Percentiles rank a stretch among this genome's conserved stretches.
These are phyloP conservation scores for Magallana angulata DNA, from an alignment of 1,140 invertebrate species.

Conservation along the genomic window DNA sequence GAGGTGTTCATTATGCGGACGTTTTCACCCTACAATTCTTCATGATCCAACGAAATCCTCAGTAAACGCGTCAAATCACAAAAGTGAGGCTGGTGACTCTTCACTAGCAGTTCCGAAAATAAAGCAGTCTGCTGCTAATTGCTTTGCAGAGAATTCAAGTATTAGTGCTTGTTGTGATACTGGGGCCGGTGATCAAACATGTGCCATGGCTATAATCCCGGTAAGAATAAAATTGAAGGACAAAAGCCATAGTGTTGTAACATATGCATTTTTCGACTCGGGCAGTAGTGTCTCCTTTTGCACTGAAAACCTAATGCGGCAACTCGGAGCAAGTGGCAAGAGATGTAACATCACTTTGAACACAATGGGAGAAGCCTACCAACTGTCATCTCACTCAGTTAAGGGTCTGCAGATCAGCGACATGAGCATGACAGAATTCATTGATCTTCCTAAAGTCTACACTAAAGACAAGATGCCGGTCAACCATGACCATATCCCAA, in stretches of 20 bases:
- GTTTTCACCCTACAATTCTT: conserved; percentile 41
- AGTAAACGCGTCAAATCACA: neutral
- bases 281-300: conserved; percentile 48
- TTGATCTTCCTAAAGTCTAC: conserved; percentile 54
- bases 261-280: conserved; percentile 43
- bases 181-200: conserved; percentile 16
- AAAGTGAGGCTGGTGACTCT: neutral
- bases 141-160: neutral
- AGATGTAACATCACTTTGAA: conserved; percentile 40
- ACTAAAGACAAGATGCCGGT: conserved; percentile 48
- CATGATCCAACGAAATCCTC: conserved; percentile 9
- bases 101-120: neutral
- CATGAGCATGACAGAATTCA: conserved; percentile 30
- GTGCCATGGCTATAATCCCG: conserved; percentile 47
- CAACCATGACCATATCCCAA: conserved; percentile 47
- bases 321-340: conserved; percentile 39
- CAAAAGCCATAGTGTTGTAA: neutral
- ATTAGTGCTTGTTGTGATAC: conserved; percentile 5
- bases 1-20: conserved; percentile 38
- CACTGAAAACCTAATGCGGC: conserved; percentile 39
- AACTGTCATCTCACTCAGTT: conserved; percentile 37
- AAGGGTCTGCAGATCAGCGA: conserved; percentile 48
- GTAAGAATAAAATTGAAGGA: conserved; percentile 34
- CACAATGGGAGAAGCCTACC: conserved; percentile 47
- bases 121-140: neutral